phyloP scores from a whole-genome alignment of 2,888 invertebrate species.

The Lasioglossum calceatum region DNA sequence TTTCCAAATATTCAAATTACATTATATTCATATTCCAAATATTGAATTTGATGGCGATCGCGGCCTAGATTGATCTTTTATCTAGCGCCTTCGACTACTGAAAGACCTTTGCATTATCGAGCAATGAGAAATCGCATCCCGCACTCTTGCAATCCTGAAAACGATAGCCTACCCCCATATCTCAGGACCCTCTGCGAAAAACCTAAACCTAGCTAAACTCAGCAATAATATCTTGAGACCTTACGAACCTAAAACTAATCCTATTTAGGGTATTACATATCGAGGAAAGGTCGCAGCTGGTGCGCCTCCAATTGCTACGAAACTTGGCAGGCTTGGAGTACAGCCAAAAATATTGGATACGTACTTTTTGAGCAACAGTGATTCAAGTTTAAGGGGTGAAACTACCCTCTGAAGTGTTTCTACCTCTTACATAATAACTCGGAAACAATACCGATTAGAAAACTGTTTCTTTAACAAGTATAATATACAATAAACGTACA shows the following conservation, averaged over 20 bases:
- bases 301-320: background rate
- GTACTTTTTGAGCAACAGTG: background rate
- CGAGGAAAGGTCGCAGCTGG: background rate
- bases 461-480: background rate
- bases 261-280: background rate
- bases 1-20: no score
- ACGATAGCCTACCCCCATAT: no score
- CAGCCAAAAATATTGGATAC: background rate
- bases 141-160: no score
- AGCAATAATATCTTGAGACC: no score
- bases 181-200: no score
- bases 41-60: no score
- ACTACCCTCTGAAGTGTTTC: background rate
- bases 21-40: no score
- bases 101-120: no score
- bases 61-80: no score
- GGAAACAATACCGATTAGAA: background rate
- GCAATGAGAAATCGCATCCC: no score
- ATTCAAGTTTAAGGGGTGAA: background rate
- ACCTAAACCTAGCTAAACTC: no score
- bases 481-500: background rate
- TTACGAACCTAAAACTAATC: background rate
- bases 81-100: no score
- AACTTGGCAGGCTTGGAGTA: background rate
- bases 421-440: background rate